Percentiles rank a stretch among this genome's conserved stretches.
Conservation (phyloP, 2,888 invertebrate genomes). For the Crepidodera aurea region DNA sequence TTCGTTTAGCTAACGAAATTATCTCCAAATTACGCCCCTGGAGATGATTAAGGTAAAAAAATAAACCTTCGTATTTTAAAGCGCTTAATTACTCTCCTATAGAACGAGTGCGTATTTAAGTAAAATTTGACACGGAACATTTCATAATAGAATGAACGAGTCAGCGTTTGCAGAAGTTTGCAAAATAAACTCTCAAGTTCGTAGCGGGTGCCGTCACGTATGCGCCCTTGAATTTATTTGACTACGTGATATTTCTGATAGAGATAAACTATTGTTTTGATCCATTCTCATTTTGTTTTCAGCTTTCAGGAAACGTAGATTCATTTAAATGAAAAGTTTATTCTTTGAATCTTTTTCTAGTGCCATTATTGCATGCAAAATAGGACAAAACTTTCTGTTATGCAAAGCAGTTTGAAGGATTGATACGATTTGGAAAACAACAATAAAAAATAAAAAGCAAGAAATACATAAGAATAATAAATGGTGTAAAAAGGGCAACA, state of each 20-base stretch:
- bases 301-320: conserved; percentile 1
- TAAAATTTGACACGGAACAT: conserved; percentile 21
- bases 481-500: too few relatives aligned
- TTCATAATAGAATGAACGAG: conserved; percentile 23
- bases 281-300: conserved; percentile 6
- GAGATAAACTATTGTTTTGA: conserved; percentile 29
- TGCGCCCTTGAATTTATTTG: conserved; percentile 40
- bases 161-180: conserved; percentile 36
- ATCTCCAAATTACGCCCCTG: conserved; percentile 16
- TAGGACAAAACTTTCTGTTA: not conserved
- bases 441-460: too few relatives aligned
- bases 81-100: conserved; percentile 22
- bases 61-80: conserved; percentile 16
- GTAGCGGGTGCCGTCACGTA: conserved; percentile 41
- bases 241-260: conserved; percentile 43
- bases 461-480: too few relatives aligned
- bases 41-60: conserved; percentile 15
- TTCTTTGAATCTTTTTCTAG: not conserved
- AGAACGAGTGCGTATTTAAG: conserved; percentile 23
- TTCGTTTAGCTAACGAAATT: too few relatives aligned
- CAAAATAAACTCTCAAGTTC: conserved; percentile 42
- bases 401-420: not conserved
- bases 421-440: not conserved
- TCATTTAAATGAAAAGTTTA: not conserved
- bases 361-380: not conserved